Evolutionary conservation across 2,113 vertebrate species (phyloP).

Genomic region (Ellobius talpinus): DNA sequence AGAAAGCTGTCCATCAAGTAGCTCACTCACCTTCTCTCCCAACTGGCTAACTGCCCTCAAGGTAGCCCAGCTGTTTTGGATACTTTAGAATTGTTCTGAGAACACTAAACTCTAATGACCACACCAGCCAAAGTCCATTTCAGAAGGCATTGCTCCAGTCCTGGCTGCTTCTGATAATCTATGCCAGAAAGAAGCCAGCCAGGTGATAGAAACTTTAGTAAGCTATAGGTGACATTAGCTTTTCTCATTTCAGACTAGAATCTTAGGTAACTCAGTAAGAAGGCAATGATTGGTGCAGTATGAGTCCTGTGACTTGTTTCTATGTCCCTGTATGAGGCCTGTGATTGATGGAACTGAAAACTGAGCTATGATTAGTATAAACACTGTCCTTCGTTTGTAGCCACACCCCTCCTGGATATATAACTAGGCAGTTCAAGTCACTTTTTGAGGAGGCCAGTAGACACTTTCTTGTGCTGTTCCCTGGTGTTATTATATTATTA

Average conservation of each 20-base stretch:
- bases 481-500: neutral
- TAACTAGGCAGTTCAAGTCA: neutral
- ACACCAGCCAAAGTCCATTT: neutral
- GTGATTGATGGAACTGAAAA: neutral
- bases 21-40: neutral
- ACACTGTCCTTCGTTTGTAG: neutral
- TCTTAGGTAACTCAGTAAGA: neutral
- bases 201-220: neutral
- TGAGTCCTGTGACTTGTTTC: too few species aligned
- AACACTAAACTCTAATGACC: neutral
- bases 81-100: neutral
- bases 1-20: neutral
- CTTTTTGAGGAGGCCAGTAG: neutral
- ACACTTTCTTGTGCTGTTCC: neutral
- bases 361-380: neutral
- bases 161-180: too few species aligned
- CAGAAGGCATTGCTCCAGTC: neutral
- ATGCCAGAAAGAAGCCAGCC: neutral
- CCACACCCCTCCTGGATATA: neutral
- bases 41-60: neutral
- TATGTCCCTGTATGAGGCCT: neutral
- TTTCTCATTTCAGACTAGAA: neutral
- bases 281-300: neutral
- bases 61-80: neutral
- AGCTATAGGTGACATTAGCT: neutral